Conservation (phyloP, 1,140 invertebrate genomes). For the Brachionus rotundiformis region DNA sequence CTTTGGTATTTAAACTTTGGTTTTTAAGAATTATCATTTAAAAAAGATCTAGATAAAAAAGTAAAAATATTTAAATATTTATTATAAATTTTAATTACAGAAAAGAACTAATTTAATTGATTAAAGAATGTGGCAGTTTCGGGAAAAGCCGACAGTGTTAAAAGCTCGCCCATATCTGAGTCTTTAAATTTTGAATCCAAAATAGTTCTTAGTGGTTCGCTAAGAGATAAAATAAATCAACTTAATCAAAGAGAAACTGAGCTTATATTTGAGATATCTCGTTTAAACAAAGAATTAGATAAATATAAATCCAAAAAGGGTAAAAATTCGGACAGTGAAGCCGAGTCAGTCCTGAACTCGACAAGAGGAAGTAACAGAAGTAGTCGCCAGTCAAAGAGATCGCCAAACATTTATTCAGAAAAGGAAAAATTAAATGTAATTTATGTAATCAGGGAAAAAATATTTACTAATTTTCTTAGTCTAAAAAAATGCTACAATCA, state of each 20-base stretch:
- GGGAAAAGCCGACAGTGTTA: background rate
- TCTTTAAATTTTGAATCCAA: background rate
- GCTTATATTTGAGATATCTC: slow-evolving; percentile 10
- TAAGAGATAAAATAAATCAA: background rate
- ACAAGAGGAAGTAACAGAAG: background rate
- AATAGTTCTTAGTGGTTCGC: background rate
- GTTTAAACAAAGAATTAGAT: slow-evolving; percentile 1
- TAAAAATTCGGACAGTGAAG: slow-evolving; percentile 24
- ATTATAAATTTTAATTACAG: background rate
- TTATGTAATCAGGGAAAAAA: background rate
- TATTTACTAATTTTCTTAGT: background rate
- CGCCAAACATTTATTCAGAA: background rate
- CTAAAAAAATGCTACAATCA: slow-evolving; percentile 19
- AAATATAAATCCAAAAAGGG: background rate
- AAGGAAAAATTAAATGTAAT: slow-evolving; percentile 25
- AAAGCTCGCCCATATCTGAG: background rate
- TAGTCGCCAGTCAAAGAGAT: background rate
- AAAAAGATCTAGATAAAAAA: background rate
- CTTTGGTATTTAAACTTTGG: too few relatives aligned
- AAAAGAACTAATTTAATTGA: background rate
- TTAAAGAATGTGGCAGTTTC: background rate
- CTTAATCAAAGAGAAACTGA: background rate
- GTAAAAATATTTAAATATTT: too few relatives aligned
- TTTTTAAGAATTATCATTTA: background rate
- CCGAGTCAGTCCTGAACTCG: background rate